Percentiles rank a stretch among this genome's conserved stretches.
Conservation (phyloP, 2,113 vertebrate genomes). For the Ginglymostoma cirratum region DNA sequence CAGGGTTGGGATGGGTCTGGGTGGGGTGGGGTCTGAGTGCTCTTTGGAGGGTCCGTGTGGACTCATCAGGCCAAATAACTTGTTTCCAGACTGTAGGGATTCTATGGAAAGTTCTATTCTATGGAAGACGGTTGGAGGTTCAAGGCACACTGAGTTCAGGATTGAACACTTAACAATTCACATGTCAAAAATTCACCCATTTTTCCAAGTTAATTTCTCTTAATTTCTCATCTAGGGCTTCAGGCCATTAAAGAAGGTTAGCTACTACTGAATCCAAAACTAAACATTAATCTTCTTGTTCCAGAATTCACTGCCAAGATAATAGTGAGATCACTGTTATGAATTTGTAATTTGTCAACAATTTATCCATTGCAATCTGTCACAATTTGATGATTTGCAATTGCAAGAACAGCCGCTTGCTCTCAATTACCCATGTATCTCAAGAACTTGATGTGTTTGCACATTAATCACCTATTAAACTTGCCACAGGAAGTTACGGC, state of each 20-base stretch:
- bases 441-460: not conserved
- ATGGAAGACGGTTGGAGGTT: not conserved
- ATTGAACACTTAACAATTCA: not conserved
- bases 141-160: not conserved
- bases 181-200: not conserved
- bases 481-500: not conserved
- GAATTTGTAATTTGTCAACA: not conserved
- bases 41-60: too few relatives aligned
- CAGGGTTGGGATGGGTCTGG: too few relatives aligned
- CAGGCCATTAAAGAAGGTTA: not conserved
- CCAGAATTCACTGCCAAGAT: not conserved
- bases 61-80: too few relatives aligned
- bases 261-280: not conserved
- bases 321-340: not conserved
- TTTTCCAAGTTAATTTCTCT: not conserved
- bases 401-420: not conserved
- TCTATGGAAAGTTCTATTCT: too few relatives aligned
- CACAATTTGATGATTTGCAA: not conserved
- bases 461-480: not conserved
- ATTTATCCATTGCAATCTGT: not conserved
- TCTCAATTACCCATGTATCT: not conserved
- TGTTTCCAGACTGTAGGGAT: too few relatives aligned
- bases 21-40: too few relatives aligned
- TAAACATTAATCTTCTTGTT: not conserved
- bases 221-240: not conserved